Conservation (phyloP, 1,140 invertebrate species). For the Penaeus vannamei region DNA sequence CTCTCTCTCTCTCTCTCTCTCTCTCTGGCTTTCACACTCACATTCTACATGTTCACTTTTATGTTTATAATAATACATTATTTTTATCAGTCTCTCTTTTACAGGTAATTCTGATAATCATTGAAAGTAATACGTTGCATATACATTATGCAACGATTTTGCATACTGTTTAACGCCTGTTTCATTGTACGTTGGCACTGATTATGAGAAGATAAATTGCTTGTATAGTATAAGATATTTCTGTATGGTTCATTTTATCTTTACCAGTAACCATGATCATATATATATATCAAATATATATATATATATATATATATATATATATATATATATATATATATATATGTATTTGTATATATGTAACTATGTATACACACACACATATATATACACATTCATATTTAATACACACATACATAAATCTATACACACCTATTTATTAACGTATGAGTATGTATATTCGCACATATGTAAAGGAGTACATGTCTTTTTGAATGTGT, state of each 20-base stretch:
- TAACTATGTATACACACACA: background rate
- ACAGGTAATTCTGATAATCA: no score
- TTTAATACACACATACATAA: background rate
- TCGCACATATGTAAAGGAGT: conserved; percentile 26
- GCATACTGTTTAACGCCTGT: no score
- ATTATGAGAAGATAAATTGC: no score
- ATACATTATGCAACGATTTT: no score
- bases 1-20: background rate
- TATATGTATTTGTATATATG: background rate
- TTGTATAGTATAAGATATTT: no score
- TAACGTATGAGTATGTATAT: conserved; percentile 31
- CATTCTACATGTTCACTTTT: background rate
- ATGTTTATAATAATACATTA: no score
- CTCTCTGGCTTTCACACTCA: background rate
- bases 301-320: background rate
- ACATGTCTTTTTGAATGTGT: background rate
- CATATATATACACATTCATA: background rate
- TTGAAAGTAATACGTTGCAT: no score
- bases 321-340: background rate
- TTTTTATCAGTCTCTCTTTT: no score
- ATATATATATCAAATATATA: background rate
- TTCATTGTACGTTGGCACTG: no score
- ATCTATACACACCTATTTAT: conserved; percentile 41
- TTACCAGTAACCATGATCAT: background rate
- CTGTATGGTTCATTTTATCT: no score